Base-by-base conservation (phyloP, 2,888 invertebrate species). In the Trachelus stipa region DNA sequence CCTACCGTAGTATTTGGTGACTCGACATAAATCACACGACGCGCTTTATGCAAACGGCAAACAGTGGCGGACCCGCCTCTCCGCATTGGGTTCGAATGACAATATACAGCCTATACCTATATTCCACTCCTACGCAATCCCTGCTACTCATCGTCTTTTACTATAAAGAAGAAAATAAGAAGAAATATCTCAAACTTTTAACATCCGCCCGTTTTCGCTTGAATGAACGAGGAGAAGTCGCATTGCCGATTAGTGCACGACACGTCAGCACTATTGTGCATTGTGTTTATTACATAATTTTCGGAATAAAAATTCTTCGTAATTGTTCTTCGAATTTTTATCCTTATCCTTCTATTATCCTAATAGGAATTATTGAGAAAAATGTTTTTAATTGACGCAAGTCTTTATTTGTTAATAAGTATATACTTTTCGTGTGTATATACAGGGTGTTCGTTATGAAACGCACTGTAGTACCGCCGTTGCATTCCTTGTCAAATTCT, bases 1-100 rank as follows among this genome's bases (percentile, higher is more conserved):
- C 69, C 73, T 68, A 69, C 73, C 34, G 75, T 80, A 80, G 76
- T 81, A 82, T 79, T 77, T 79, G 76, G 79, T 80, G 81, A 80
- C 79, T 79, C 85, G 86, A 85, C 88, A 90, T 91, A 91, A 91
- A 90, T 91, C 90, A 90, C 85, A 77, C 76, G 69, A 68, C 78
- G 81, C 80, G 86, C 87, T 88, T 88, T 87, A 89, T 88, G 85
- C 87, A 87, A 87, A 85, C 83, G 84, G 87, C 87, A 89, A 88
- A 89, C 88, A 89, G 86, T 84, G 85, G 84, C 84, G 82, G 83
- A 84, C 84, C 88, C 87, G 87, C 89, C 88, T 87, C 83, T 85
- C 86, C 88, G 86, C 87, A 85, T 87, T 79, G 85, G 84, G 78
- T 79, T 79, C 81, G 76, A 81, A 81, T 82, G 78, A 73, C 73